Base-by-base conservation (phyloP, 2,797 vertebrate species). In the Alosa sapidissima region DNA sequence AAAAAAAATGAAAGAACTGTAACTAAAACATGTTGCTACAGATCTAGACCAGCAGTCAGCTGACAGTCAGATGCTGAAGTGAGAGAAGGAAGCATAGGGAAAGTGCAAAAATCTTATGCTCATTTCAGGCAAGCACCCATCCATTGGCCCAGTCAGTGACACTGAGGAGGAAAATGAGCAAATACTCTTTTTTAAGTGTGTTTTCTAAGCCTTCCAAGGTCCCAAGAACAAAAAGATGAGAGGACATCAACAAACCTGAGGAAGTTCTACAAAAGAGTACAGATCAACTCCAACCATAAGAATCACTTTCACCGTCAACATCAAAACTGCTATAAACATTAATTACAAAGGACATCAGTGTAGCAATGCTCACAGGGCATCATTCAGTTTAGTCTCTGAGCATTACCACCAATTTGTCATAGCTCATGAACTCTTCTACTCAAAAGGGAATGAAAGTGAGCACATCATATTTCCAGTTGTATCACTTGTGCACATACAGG, bases 191-290 rank as follows among this genome's bases (percentile, higher is more conserved):
- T 65, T 16, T 2, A 41, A 72, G 5, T 60, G 9, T 60, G 55
- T 36, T 41, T 41, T 72, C 11, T 16, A 28, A 72, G 41, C 4
- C 5, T 36, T 13, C 36, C 14, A 72, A 72, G 68, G 28, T 36
- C 8, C 65, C 36, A 75, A 45, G 9, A 78, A 78, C 16, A 78
- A 47, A 78, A 47, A 6, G 36, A 47, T 41, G 8, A 75, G 62
- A 36, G 68, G 36, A 16, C 36, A 55, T 48, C 33, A 81, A 36
- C 85, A 89, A 85, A 86, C 82, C 87, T 88, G 88, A 88, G 85
- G 58, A 89, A 81, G 83, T 81, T 83, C 75, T 85, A 85, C 68
- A 88, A 84, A 78, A 87, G 81, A 88, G 4, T 84, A 83, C 75
- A 88, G 60, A 87, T 84, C 87, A 86, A 82, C 81, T 78, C 41